phyloP scores from a whole-genome alignment of 2,113 vertebrate genomes.

The Dicerorhinus sumatrensis region DNA sequence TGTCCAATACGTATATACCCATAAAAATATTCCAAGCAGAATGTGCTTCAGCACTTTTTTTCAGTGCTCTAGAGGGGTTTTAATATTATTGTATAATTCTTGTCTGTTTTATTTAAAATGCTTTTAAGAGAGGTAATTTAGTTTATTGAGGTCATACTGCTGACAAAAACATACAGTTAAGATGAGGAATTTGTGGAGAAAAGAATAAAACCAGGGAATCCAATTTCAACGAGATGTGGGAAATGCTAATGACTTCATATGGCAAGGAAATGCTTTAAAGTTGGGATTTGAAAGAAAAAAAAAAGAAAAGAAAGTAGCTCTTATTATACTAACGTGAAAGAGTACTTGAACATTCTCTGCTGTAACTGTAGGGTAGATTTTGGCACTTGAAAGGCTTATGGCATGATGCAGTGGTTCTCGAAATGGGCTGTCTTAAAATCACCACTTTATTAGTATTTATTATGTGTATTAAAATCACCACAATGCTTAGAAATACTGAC shows the following conservation, averaged over 20 bases:
- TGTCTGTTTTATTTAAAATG: not conserved
- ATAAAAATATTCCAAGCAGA: not conserved
- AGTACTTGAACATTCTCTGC: not conserved
- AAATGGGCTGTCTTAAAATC: not conserved
- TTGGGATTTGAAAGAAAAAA: not conserved
- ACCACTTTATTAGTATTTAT: no score
- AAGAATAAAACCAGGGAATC: not conserved
- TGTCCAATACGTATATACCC: not conserved
- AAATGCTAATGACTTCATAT: constrained; percentile 36
- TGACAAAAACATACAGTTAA: not conserved
- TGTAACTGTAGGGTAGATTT: not conserved
- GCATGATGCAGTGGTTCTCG: not conserved
- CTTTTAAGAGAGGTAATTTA: not conserved
- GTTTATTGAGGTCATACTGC: not conserved
- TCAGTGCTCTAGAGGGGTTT: not conserved
- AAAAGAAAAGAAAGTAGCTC: not conserved
- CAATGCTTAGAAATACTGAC: not conserved
- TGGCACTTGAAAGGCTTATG: not conserved
- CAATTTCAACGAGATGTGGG: not conserved
- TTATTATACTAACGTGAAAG: constrained; percentile 1
- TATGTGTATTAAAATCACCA: not conserved
- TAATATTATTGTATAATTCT: not conserved
- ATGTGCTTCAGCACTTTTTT: not conserved
- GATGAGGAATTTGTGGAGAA: not conserved
- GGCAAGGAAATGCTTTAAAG: not conserved